Conservation (phyloP, 2,797 vertebrate genomes). For the Poecilia picta region DNA sequence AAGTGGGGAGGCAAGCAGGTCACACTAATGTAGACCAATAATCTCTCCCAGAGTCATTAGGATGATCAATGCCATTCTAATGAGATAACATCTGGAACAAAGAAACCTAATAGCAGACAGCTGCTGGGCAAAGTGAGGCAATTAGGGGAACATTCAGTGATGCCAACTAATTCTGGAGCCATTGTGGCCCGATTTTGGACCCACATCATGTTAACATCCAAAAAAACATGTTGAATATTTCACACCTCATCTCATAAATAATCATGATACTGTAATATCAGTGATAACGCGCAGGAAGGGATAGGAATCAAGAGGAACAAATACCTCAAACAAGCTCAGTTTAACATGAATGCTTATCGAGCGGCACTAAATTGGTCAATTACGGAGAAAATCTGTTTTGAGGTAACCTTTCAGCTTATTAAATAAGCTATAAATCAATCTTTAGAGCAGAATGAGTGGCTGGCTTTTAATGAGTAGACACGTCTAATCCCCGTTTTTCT, state of each 20-base stretch:
- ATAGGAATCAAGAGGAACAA: constrained; percentile 45
- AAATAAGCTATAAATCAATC: constrained; percentile 79
- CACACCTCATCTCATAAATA: constrained; percentile 61
- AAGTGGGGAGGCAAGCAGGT: constrained; percentile 49
- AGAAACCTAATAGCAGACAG: constrained; percentile 82
- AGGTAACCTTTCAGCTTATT: constrained; percentile 80
- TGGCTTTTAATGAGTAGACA: constrained; percentile 65
- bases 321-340: constrained; percentile 63
- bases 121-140: constrained; percentile 79
- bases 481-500: constrained; percentile 46
- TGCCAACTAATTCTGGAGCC: constrained; percentile 71
- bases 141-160: constrained; percentile 75
- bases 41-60: constrained; percentile 76
- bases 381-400: constrained; percentile 77
- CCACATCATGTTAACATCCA: constrained; percentile 61
- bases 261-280: constrained; percentile 61
- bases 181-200: constrained; percentile 62
- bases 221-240: constrained; percentile 78
- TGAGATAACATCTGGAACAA: constrained; percentile 85
- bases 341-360: constrained; percentile 75
- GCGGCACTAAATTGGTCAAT: constrained; percentile 74
- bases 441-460: constrained; percentile 65
- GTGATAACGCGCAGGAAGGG: constrained; percentile 33
- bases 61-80: constrained; percentile 83
- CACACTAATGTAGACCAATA: constrained; percentile 75